Conservation (phyloP, 2,888 invertebrate species). For the Ceramica pisi region DNA sequence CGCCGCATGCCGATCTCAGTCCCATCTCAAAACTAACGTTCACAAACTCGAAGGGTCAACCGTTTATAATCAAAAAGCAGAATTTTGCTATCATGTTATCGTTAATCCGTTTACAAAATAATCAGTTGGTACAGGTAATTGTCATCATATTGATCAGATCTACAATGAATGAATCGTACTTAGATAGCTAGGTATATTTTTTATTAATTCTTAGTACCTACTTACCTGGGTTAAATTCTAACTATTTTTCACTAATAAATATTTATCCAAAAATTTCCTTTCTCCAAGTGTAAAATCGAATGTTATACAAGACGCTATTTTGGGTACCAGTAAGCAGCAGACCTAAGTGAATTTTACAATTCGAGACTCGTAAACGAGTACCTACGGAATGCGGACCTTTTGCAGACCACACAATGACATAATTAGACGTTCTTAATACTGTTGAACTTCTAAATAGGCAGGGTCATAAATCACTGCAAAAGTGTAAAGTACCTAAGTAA, state of each 20-base stretch:
- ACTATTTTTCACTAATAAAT: slow-evolving; percentile 20
- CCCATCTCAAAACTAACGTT: slow-evolving; percentile 71
- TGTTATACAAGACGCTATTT: slow-evolving; percentile 41
- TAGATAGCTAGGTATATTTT: slow-evolving; percentile 2
- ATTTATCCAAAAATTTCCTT: slow-evolving; percentile 20
- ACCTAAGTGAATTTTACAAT: slow-evolving; percentile 47
- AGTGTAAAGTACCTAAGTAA: not conserved
- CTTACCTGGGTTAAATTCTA: not conserved
- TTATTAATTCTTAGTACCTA: slow-evolving; percentile 14
- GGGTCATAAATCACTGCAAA: not conserved
- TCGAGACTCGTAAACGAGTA: slow-evolving; percentile 53
- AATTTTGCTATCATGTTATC: slow-evolving; percentile 35
- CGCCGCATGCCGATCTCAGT: slow-evolving; percentile 81
- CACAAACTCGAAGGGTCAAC: slow-evolving; percentile 55
- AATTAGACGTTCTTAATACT: slow-evolving; percentile 17
- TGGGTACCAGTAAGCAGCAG: slow-evolving; percentile 28
- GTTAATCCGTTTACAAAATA: slow-evolving; percentile 7
- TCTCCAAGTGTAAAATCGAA: slow-evolving; percentile 47
- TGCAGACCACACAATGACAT: slow-evolving; percentile 36
- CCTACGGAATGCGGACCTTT: slow-evolving; percentile 64
- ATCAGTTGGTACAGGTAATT: slow-evolving; percentile 28
- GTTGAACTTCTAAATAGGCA: not conserved
- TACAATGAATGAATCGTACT: slow-evolving; percentile 35
- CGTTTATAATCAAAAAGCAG: slow-evolving; percentile 30
- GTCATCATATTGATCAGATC: slow-evolving; percentile 25